Conservation (phyloP, 2,113 vertebrate genomes). For the Pleuronectes platessa region DNA sequence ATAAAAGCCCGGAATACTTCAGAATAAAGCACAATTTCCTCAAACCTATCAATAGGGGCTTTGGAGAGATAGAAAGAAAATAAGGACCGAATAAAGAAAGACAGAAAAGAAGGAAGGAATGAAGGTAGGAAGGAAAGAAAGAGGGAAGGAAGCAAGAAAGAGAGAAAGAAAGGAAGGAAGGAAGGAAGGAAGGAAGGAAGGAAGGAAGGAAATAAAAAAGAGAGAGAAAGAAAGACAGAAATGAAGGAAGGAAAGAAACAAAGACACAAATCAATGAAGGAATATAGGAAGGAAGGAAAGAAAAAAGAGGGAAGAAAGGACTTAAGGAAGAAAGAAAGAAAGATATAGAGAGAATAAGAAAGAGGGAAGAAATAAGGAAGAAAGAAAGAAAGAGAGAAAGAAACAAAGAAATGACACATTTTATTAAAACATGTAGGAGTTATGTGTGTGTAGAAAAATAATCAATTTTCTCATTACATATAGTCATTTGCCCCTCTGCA, state of each 20-base stretch:
- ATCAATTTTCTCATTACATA: too few species aligned
- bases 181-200: too few species aligned
- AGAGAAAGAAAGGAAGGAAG: too few species aligned
- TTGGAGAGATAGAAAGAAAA: background rate
- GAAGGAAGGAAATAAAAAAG: too few species aligned
- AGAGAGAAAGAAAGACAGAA: too few species aligned
- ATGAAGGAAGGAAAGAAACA: background rate
- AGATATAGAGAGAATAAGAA: too few species aligned
- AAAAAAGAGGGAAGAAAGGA: too few species aligned
- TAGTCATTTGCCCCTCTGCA: too few species aligned
- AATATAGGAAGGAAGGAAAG: background rate
- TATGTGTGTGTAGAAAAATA: too few species aligned
- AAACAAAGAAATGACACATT: background rate
- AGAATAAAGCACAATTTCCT: conserved; percentile 2
- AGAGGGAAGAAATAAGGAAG: background rate
- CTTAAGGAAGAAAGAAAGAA: background rate
- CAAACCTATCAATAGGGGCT: background rate
- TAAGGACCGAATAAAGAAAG: background rate
- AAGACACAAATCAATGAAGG: background rate
- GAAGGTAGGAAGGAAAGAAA: too few species aligned
- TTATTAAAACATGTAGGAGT: background rate
- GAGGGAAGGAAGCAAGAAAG: too few species aligned
- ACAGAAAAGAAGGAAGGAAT: too few species aligned
- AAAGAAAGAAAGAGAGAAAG: background rate
- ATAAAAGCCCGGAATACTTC: conserved; percentile 26